Conservation (phyloP, 2,888 invertebrate species). For the Drosophila barbarae region DNA sequence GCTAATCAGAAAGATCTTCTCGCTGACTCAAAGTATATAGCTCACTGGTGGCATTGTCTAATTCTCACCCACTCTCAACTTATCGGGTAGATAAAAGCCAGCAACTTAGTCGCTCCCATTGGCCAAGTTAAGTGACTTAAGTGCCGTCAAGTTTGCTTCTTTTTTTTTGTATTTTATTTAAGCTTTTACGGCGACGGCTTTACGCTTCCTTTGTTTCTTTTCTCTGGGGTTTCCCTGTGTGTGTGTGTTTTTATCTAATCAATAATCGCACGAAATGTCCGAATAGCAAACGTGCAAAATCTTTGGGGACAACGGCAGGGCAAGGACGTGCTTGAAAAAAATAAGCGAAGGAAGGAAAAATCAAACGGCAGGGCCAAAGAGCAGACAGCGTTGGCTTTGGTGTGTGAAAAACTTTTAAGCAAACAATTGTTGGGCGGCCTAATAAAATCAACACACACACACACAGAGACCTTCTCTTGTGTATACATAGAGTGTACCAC, state of each 20-base stretch:
- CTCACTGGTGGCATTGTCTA: conserved; percentile 11
- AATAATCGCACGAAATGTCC: conserved; percentile 70
- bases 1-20: conserved; percentile 42
- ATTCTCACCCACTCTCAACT: conserved; percentile 27
- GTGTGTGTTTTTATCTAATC: conserved; percentile 60
- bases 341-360: conserved; percentile 17
- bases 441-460: conserved; percentile 58
- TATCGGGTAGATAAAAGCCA: conserved; percentile 29
- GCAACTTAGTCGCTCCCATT: conserved; percentile 43
- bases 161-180: conserved; percentile 26
- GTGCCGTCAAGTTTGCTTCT: conserved; percentile 51
- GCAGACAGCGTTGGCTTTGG: conserved; percentile 43
- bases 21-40: conserved; percentile 13
- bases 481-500: conserved; percentile 2
- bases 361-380: conserved; percentile 31
- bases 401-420: conserved; percentile 65
- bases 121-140: conserved; percentile 69
- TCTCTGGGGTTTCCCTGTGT: conserved; percentile 29
- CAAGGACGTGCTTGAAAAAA: conserved; percentile 58
- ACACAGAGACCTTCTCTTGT: conserved; percentile 1
- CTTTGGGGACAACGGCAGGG: conserved; percentile 58
- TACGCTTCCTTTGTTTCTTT: conserved; percentile 38
- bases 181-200: conserved; percentile 38
- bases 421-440: conserved; percentile 64
- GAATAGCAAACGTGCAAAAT: conserved; percentile 71